Evolutionary conservation across 2,888 invertebrate species (phyloP), one percentile per base, ranked within the genome.

Genomic region (Panzeria rudis): DNA sequence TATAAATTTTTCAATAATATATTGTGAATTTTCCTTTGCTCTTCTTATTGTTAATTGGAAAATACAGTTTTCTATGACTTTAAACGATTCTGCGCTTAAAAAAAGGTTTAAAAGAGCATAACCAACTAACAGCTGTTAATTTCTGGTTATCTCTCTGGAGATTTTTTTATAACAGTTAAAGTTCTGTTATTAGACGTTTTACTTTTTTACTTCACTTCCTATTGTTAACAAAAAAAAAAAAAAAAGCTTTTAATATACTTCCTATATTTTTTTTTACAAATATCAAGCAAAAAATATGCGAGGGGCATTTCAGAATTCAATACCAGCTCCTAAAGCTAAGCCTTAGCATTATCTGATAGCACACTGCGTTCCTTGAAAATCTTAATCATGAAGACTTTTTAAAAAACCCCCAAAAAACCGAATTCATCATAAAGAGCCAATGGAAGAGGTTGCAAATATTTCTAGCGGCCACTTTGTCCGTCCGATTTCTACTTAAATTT

Each of bases 51-150:
- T 77, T 73, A 79, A 84, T 84, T 80, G 76, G 85, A 82, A 85
- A 85, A 85, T 85, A 79, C n/a, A 82, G 79, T 85, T 82, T 85
- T 82, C 75, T 73, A 44, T 85, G 82, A 82, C 85, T 82, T 85
- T 75, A 61, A 82, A 44, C 59, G 82, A 56, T 35, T 82, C 69
- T 69, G 85, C 85, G 85, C 85, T 66, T 56, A 11, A 29, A 29
- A 29, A 29, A 5, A 29, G 29, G 3, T 29, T 50, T 56, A 17
- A 64, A 41, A 83, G 64, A 76, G 54, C 11, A 15, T 41, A 71
- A 47, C 8, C 41, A 59, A 35, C 13, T 71, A 13, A 68, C 72
- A 73, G 38, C 32, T 77, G 38, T 62, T 59, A 11, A 1, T 61
- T 44, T 23, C 8, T 7, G 8, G 11, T n/a, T 50, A 50, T 44